Evolutionary conservation across 2,113 vertebrate species (phyloP).

Genomic region (Sapayoa aenigma): DNA sequence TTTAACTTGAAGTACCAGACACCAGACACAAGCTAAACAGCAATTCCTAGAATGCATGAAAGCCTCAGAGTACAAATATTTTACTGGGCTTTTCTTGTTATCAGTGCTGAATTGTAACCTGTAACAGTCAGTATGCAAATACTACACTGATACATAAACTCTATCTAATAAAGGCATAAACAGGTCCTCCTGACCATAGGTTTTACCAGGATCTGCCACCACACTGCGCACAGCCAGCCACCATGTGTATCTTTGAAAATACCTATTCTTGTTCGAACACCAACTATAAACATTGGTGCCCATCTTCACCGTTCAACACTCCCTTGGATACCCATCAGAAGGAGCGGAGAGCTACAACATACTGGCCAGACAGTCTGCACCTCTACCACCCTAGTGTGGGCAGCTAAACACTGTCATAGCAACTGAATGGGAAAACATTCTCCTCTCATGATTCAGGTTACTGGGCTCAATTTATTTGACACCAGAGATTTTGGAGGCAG

Average conservation of each 20-base stretch:
- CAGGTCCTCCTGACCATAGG: not conserved
- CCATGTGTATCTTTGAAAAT: fast-evolving
- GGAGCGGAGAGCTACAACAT: not conserved
- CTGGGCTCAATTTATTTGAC: not conserved
- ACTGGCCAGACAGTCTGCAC: not conserved
- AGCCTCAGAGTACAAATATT: not conserved
- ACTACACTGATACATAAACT: not conserved
- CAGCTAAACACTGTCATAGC: not conserved
- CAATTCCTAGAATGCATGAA: not conserved
- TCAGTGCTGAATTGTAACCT: not conserved
- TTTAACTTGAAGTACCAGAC: not conserved
- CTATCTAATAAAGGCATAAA: not conserved
- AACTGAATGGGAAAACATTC: not conserved
- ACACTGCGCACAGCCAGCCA: not conserved
- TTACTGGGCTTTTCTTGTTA: not conserved
- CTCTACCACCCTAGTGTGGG: fast-evolving
- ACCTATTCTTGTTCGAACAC: not conserved
- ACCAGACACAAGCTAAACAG: not conserved
- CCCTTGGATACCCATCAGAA: not conserved
- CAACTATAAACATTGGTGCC: not conserved
- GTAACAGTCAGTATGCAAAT: not conserved
- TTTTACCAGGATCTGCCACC: not conserved
- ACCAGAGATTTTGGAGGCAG: not conserved
- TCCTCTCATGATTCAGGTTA: not conserved
- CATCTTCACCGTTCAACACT: fast-evolving